Base-by-base conservation (phyloP, 2,888 invertebrate genomes). In the Agrochola lota region DNA sequence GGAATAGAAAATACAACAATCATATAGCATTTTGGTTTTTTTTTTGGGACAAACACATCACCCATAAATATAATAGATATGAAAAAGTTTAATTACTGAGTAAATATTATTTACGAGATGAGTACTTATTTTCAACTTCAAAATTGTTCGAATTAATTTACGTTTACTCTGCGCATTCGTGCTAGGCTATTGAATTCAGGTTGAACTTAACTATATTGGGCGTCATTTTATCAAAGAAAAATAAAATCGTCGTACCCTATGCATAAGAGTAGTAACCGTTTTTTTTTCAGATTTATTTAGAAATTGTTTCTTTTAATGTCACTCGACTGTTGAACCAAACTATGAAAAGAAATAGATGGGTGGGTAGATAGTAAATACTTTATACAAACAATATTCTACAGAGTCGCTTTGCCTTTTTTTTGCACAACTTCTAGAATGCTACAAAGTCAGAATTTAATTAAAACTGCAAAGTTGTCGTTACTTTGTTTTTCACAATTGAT, bases 401-500 rank as follows among this genome's bases (percentile, higher is more conserved):
- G 6, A 43, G 40, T 52, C 12, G 23, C 20, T 20, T 30, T 6
- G n/a, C n/a, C 20, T 20, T 15, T 35, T 40, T 59, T 35, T 59
- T 76, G 8, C 15, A 26, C 11, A 15, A 7, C 46, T 35, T 35
- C 9, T 15, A 35, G 12, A 74, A 74, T 62, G 35, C 1, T 40
- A 8, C 0, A 75, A 35, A 59, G 7, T 55, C 30, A 8, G 1
- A 43, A 23, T 49, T 77, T 12, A 49, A 60, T 60, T 23, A 60
- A 74, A 49, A 40, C 49, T 60, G 6, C 23, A 49, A 60, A 49
- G 26, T 59, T 9, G 30, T 35, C 7, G 30, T 49, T 35, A 35
- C 15, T 74, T 74, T 20, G 12, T 71, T 52, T 72, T 71, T 40
- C 40, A 52, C 2, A 52, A 71, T 23, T 72, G 15, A 40, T 49